Evolutionary conservation across 2,888 invertebrate species (phyloP).

Genomic region (Argyra leucocephala): DNA sequence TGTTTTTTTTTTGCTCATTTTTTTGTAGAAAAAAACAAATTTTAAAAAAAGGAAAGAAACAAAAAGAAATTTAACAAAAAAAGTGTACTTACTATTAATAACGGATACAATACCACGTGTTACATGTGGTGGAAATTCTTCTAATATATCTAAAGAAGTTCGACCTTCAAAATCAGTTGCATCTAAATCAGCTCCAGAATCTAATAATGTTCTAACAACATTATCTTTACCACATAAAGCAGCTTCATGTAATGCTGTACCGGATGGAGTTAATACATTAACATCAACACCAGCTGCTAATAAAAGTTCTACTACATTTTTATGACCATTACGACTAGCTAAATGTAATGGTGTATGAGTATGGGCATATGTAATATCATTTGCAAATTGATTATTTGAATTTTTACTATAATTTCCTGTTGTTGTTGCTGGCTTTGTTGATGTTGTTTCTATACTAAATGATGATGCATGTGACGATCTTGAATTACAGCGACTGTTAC

Average conservation of each 20-base stretch:
- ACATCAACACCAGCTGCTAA: slow-evolving; percentile 79
- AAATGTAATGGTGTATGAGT: slow-evolving; percentile 83
- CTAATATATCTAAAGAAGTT: slow-evolving; percentile 77
- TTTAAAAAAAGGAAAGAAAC: neutral
- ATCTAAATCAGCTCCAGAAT: slow-evolving; percentile 70
- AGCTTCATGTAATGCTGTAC: slow-evolving; percentile 89
- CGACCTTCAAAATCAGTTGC: slow-evolving; percentile 69
- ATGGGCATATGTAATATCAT: slow-evolving; percentile 19
- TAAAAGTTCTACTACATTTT: slow-evolving; percentile 71
- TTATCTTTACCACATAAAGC: slow-evolving; percentile 84
- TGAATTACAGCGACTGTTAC: neutral
- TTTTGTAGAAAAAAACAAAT: neutral
- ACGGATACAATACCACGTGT: slow-evolving; percentile 77
- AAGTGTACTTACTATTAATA: slow-evolving; percentile 60
- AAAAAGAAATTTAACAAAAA: neutral
- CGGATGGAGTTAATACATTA: slow-evolving; percentile 73
- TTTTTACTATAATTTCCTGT: neutral
- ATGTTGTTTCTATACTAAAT: neutral
- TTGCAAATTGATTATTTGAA: neutral
- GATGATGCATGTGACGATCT: neutral
- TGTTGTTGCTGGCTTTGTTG: neutral
- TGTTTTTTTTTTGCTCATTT: neutral
- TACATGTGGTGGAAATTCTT: slow-evolving; percentile 80
- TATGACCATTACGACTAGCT: slow-evolving; percentile 86
- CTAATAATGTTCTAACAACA: slow-evolving; percentile 71